Evolutionary conservation across 2,888 invertebrate genomes (phyloP).

Genomic region (Boloria euphrosyne): DNA sequence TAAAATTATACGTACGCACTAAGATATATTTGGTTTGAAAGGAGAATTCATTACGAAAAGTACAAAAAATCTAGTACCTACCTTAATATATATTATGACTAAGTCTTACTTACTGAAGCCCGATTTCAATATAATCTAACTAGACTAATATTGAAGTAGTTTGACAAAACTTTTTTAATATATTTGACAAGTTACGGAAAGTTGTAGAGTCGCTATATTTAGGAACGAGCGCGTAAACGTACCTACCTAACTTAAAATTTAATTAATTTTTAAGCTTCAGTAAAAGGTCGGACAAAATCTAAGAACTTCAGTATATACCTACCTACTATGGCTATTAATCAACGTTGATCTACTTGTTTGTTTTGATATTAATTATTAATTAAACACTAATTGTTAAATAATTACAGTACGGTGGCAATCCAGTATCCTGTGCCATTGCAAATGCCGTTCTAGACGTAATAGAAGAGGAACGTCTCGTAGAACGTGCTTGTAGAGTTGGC

Average conservation of each 20-base stretch:
- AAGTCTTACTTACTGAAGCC: slow-evolving; percentile 43
- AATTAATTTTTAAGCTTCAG: slow-evolving; percentile 6
- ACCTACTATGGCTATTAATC: too few species aligned
- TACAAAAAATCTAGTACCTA: too few species aligned
- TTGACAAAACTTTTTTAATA: slow-evolving; percentile 1
- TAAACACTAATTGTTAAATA: neutral
- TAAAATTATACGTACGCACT: too few species aligned
- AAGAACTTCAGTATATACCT: too few species aligned
- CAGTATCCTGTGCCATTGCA: slow-evolving; percentile 98
- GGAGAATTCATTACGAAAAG: too few species aligned
- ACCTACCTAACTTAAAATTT: slow-evolving; percentile 4
- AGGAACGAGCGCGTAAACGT: neutral
- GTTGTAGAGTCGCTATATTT: slow-evolving; percentile 3
- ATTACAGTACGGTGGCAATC: slow-evolving; percentile 97
- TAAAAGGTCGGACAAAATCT: neutral
- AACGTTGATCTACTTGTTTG: neutral
- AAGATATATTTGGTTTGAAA: too few species aligned
- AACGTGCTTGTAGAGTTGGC: slow-evolving; percentile 92
- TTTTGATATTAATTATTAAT: neutral
- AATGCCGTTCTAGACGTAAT: slow-evolving; percentile 97
- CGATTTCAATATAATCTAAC: slow-evolving; percentile 15
- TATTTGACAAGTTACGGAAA: slow-evolving; percentile 10
- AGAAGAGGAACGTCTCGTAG: slow-evolving; percentile 91
- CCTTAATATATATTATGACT: too few species aligned
- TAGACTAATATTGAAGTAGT: slow-evolving; percentile 25